Base-by-base conservation (phyloP, 2,113 vertebrate species). In the Phaethon lepturus region DNA sequence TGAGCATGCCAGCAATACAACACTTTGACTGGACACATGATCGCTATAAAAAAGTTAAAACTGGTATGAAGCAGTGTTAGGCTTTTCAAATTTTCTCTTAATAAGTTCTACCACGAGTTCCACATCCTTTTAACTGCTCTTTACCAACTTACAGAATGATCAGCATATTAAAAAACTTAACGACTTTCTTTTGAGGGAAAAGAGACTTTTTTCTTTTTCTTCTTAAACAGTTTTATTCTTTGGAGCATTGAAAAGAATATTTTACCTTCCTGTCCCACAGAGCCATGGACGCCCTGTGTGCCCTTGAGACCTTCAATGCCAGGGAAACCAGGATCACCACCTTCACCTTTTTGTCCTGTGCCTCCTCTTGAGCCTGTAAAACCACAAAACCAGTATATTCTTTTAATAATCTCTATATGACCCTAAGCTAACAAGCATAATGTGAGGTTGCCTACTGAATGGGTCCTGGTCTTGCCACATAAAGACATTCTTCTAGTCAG, bases 291-390 rank as follows among this genome's bases (percentile, higher is more conserved):
- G 22, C 99, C 99, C n/a, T 93, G 90, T 0, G 50, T 47, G 56
- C 99, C 99, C 35, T 94, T 98, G 58, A 95, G 74, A 50, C 99
- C 99, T 26, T 97, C 95, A 67, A 99, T 98, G 25, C 99, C 99
- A 62, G 98, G 93, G 91, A 98, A 98, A 83, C 99, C 99, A 53
- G 97, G 7, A 47, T 98, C 98, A 26, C 99, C 99, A 2, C 56
- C 92, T 29, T 96, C 83, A 1, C 98, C 98, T 86, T 97, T 98
- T 83, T 97, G 97, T 81, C 98, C 98, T 23, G 53, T 10, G 35
- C 74, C 52, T 75, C 98, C 98, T 92, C 96, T 97, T 26, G 77
- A 31, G 42, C 98, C 98, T 98, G 93, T 31, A 97, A 76, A 91
- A 95, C 13, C 33, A 97, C 35, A 88, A 86, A 96, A 33, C 3